Conservation (phyloP, 1,140 invertebrate genomes). For the Drosophila equinoxialis region DNA sequence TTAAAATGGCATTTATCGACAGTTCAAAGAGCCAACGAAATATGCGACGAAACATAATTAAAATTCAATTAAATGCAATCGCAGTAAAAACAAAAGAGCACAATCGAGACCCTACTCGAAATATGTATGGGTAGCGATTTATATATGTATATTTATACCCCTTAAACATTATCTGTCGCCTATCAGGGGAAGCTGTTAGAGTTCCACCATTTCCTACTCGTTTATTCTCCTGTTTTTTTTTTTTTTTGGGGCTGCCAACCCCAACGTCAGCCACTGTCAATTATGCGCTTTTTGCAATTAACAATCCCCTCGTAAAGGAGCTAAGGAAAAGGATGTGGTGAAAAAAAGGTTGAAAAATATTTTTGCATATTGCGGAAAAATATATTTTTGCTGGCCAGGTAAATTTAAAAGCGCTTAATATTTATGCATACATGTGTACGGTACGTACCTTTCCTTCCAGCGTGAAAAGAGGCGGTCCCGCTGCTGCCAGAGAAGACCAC, state of each 20-base stretch:
- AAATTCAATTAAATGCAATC: slow-evolving; percentile 69
- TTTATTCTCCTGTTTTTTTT: background rate
- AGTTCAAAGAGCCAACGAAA: slow-evolving; percentile 38
- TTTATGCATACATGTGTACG: slow-evolving; percentile 30
- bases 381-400: slow-evolving; percentile 34
- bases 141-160: background rate
- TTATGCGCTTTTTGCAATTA: slow-evolving; percentile 73
- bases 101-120: slow-evolving; percentile 5
- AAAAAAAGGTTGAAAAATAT: slow-evolving; percentile 43
- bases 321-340: background rate
- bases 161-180: slow-evolving; percentile 58
- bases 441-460: slow-evolving; percentile 86
- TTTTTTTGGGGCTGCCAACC: background rate
- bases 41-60: slow-evolving; percentile 60
- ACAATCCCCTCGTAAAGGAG: slow-evolving; percentile 33
- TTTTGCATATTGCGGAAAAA: slow-evolving; percentile 64
- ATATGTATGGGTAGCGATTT: background rate
- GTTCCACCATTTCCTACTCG: background rate
- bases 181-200: background rate
- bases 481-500: slow-evolving; percentile 87
- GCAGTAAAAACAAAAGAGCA: slow-evolving; percentile 40
- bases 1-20: slow-evolving; percentile 64
- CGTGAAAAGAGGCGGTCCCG: slow-evolving; percentile 87
- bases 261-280: slow-evolving; percentile 64
- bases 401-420: slow-evolving; percentile 63